These are phyloP conservation scores for Geodia barretti DNA, from an alignment of 37 sponge, comb jelly and placozoan genomes.

Conservation along the genomic window DNA sequence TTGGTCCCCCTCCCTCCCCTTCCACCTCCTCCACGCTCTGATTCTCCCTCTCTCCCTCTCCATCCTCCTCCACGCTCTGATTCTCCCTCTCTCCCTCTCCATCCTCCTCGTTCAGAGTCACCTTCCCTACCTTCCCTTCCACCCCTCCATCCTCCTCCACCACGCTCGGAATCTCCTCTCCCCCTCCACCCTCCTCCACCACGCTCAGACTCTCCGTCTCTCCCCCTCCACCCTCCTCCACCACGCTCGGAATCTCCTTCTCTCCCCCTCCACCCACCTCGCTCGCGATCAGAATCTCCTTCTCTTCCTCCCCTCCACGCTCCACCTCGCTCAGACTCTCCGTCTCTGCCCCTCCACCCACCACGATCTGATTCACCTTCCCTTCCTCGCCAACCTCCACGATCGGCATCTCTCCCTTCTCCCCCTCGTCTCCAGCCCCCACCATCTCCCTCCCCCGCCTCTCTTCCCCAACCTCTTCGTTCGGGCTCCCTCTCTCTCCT, in stretches of 20 bases:
- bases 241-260: conserved; percentile 19
- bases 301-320: too few species aligned
- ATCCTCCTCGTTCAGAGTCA: background rate
- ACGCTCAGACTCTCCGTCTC: background rate
- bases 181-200: background rate
- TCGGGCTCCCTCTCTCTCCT: background rate
- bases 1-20: conserved; percentile 1
- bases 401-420: background rate
- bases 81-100: background rate
- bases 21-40: background rate
- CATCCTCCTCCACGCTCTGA: conserved; percentile 1
- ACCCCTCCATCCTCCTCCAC: background rate
- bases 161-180: background rate
- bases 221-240: background rate
- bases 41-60: background rate
- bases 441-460: background rate
- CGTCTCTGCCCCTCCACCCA: background rate
- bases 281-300: background rate
- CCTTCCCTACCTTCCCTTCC: background rate
- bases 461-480: background rate
- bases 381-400: conserved; percentile 3
- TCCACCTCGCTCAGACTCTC: too few species aligned
- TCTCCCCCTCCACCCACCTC: conserved; percentile 2
- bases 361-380: background rate
- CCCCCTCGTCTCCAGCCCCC: background rate